Evolutionary conservation across 2,888 invertebrate genomes (phyloP).

Genomic region (Caenorhabditis plicata): DNA sequence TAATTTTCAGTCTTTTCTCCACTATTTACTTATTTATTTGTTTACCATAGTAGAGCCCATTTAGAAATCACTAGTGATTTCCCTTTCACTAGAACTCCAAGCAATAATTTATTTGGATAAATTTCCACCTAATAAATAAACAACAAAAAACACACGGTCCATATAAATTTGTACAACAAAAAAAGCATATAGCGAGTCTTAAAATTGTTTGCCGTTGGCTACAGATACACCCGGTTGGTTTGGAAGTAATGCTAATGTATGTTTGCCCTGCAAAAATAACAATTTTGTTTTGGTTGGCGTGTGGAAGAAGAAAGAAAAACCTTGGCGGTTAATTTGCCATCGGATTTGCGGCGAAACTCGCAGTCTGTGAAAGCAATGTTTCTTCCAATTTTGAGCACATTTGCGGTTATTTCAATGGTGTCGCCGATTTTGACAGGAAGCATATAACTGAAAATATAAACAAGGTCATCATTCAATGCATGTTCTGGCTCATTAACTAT

Average conservation of each 20-base stretch:
- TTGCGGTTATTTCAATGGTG: conserved; percentile 49
- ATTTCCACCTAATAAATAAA: too few relatives aligned
- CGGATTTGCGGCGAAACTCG: conserved; percentile 56
- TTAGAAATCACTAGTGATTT: too few relatives aligned
- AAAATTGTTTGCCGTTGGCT: conserved; percentile 28
- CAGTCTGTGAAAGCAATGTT: conserved; percentile 59
- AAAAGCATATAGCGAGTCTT: background rate
- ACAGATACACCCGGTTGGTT: conserved; percentile 29
- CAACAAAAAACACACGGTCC: too few relatives aligned
- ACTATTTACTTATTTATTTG: too few relatives aligned
- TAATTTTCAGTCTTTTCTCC: too few relatives aligned
- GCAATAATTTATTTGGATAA: too few relatives aligned
- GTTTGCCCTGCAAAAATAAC: conserved; percentile 32
- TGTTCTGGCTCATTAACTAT: background rate
- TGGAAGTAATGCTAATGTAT: conserved; percentile 42
- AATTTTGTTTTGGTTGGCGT: background rate
- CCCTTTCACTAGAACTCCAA: too few relatives aligned
- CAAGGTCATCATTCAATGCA: background rate
- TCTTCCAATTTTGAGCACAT: conserved; percentile 57
- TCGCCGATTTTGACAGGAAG: conserved; percentile 60
- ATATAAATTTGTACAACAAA: background rate
- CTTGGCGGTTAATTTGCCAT: conserved; percentile 56
- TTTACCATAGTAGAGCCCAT: too few relatives aligned
- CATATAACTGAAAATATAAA: conserved; percentile 51
- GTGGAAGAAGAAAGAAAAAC: conserved; percentile 8